Evolutionary conservation across 1,140 invertebrate genomes (phyloP).

Genomic region (Aphelenchoides besseyi): DNA sequence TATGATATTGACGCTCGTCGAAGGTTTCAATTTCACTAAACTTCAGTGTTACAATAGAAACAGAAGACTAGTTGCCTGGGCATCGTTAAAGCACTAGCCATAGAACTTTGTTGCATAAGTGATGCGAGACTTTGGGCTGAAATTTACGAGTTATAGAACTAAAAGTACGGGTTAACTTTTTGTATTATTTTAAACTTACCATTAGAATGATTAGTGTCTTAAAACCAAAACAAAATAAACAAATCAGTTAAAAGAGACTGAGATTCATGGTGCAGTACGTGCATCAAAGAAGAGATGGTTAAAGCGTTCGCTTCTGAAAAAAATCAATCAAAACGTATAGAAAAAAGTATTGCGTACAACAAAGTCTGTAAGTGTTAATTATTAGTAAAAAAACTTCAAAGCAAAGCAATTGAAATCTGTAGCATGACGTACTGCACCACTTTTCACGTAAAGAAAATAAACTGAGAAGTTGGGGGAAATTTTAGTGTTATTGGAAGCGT

Average conservation of each 20-base stretch:
- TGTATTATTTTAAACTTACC: not conserved
- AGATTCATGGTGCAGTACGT: conserved; percentile 13
- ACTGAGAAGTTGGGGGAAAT: not conserved
- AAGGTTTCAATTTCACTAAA: conserved; percentile 10
- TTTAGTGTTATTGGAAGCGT: not conserved
- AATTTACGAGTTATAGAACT: conserved; percentile 3
- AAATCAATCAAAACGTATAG: not conserved
- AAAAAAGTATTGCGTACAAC: not conserved
- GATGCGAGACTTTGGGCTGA: conserved; percentile 19
- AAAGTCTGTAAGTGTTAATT: not conserved
- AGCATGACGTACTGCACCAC: not conserved
- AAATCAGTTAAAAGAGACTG: not conserved
- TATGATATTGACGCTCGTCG: conserved; percentile 10
- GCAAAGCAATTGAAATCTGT: not conserved
- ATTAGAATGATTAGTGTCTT: not conserved
- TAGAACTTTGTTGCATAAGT: conserved; percentile 19
- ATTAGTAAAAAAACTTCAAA: no score
- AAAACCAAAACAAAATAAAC: not conserved
- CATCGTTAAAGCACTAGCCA: conserved; percentile 15
- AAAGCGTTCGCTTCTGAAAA: not conserved
- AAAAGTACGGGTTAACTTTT: no score
- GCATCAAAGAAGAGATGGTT: not conserved
- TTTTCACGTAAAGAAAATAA: not conserved
- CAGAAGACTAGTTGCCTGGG: not conserved
- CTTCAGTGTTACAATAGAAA: not conserved